A percentile compares a stretch with the other conserved stretches of the same genome.
phyloP scores from a whole-genome alignment of 1,140 invertebrate genomes.

The Drosophila kurseongensis region DNA sequence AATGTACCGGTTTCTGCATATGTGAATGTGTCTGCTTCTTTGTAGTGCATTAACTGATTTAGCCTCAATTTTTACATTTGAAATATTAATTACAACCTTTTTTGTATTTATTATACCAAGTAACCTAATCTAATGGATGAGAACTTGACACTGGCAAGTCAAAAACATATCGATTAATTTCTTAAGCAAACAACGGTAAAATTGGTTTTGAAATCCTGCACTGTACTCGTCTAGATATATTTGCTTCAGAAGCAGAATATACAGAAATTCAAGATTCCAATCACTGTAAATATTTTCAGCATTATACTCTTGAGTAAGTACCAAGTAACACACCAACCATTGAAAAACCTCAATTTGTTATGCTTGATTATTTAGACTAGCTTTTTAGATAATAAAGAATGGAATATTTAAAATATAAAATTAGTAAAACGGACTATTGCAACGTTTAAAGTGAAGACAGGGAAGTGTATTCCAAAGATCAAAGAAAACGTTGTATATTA shows the following conservation, averaged over 20 bases:
- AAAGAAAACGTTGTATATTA: not conserved
- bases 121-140: constrained; percentile 11
- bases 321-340: not conserved
- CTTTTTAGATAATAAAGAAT: not conserved
- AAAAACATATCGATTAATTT: not conserved
- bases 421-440: not conserved
- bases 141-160: not conserved
- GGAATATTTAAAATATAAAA: not conserved
- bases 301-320: constrained; percentile 2
- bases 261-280: not conserved
- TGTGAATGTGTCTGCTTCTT: not conserved
- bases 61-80: constrained; percentile 2
- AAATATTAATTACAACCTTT: not conserved
- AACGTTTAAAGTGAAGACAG: not conserved
- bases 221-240: not conserved
- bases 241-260: not conserved
- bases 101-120: not conserved
- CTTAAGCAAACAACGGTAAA: not conserved
- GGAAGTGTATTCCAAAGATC: not conserved
- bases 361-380: constrained; percentile 8
- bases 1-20: not conserved
- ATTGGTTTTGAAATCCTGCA: not conserved
- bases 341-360: not conserved
- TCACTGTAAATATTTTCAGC: constrained; percentile 1
- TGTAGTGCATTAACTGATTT: not conserved